A percentile compares a stretch with the other conserved stretches of the same genome.
phyloP scores from a whole-genome alignment of 1,140 invertebrate species.

The Drosophila orosa region DNA sequence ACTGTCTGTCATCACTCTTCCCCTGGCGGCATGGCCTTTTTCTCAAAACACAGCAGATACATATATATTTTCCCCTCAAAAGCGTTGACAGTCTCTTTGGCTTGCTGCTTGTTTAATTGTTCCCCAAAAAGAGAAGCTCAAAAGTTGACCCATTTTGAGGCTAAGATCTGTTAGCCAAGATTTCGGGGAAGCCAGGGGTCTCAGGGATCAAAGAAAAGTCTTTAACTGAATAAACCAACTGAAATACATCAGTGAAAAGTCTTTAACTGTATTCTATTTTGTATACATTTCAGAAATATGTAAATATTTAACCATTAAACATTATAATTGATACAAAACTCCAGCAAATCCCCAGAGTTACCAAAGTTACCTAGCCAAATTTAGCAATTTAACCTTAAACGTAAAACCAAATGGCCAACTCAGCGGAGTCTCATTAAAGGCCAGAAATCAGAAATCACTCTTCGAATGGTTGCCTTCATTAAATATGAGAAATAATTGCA shows the following conservation, averaged over 20 bases:
- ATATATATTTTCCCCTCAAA: conserved; percentile 15
- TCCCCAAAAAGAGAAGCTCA: conserved; percentile 14
- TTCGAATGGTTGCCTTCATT: conserved; percentile 64
- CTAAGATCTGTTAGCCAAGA: conserved; percentile 10
- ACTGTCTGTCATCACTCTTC: conserved; percentile 73
- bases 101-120: conserved; percentile 29
- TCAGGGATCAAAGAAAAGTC: conserved; percentile 4
- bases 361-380: no score
- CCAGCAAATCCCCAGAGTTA: not conserved
- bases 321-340: not conserved
- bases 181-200: conserved; percentile 19
- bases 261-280: not conserved
- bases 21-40: conserved; percentile 1
- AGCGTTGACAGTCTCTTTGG: conserved; percentile 24
- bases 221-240: no score
- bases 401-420: conserved; percentile 59
- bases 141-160: conserved; percentile 25
- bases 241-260: no score
- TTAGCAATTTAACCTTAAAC: conserved; percentile 79
- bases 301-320: not conserved
- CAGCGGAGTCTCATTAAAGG: conserved; percentile 65
- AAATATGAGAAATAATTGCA: conserved; percentile 82
- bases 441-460: conserved; percentile 66
- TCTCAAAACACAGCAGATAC: conserved; percentile 1
- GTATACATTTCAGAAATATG: not conserved